Evolutionary conservation across 2,888 invertebrate species (phyloP).

Genomic region (Dicranocentrus wangi): DNA sequence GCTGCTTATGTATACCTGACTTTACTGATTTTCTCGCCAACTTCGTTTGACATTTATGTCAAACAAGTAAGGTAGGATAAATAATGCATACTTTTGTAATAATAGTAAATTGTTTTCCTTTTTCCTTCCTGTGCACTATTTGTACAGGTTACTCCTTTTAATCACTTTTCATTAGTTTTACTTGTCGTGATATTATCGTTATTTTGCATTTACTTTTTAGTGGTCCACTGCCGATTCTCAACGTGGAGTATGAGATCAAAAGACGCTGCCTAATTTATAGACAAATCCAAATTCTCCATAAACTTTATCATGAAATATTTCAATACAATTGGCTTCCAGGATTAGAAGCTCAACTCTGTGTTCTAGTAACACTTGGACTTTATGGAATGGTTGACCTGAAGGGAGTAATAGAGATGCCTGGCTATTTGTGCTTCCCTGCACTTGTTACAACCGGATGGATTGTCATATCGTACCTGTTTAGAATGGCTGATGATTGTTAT

Average conservation of each 20-base stretch:
- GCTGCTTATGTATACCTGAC: conserved; percentile 60
- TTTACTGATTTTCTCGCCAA: conserved; percentile 54
- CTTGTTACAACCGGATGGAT: conserved; percentile 44
- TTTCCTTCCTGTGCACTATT: not conserved
- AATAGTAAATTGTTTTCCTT: not conserved
- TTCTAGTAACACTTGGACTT: conserved; percentile 46
- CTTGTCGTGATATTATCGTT: not conserved
- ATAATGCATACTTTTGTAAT: conserved; percentile 6
- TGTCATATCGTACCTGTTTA: conserved; percentile 58
- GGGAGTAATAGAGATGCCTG: conserved; percentile 50
- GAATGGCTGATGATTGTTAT: conserved; percentile 50
- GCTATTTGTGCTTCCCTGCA: conserved; percentile 55
- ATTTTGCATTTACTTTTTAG: conserved; percentile 1
- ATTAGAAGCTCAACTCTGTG: conserved; percentile 54
- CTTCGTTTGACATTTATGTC: conserved; percentile 56
- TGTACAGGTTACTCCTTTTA: too few relatives aligned
- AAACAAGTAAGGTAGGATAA: conserved; percentile 52
- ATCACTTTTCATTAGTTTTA: not conserved
- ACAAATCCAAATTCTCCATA: conserved; percentile 53
- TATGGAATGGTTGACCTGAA: conserved; percentile 59
- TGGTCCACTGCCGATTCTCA: conserved; percentile 27
- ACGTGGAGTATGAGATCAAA: conserved; percentile 41
- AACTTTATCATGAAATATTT: conserved; percentile 57
- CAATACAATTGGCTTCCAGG: conserved; percentile 60
- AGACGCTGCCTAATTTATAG: conserved; percentile 41